phyloP scores from a whole-genome alignment of 2,888 invertebrate genomes.

The Tachina fera region DNA sequence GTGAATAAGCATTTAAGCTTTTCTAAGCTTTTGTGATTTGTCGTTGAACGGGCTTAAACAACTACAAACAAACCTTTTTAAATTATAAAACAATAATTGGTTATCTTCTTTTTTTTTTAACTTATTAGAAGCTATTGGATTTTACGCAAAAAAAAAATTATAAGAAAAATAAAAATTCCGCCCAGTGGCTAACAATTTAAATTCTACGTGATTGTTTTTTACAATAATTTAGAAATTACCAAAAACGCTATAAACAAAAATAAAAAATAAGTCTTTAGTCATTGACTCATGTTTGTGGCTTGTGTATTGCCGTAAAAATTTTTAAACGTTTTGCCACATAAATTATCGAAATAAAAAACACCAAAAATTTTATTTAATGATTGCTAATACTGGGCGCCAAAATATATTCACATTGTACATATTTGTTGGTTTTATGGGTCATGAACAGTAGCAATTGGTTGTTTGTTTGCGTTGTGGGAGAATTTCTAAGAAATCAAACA shows the following conservation, averaged over 20 bases:
- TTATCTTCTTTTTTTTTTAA: no score
- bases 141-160: neutral
- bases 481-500: conserved; percentile 62
- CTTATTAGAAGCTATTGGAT: neutral
- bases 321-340: conserved; percentile 61
- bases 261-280: conserved; percentile 15
- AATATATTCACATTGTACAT: conserved; percentile 13
- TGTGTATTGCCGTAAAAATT: conserved; percentile 36
- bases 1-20: no score
- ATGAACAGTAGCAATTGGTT: conserved; percentile 60
- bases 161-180: neutral
- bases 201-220: conserved; percentile 46
- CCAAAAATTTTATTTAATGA: conserved; percentile 55
- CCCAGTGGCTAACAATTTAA: neutral
- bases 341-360: conserved; percentile 21
- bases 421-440: conserved; percentile 61
- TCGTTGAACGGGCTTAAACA: no score
- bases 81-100: neutral
- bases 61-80: no score
- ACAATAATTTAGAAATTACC: conserved; percentile 38
- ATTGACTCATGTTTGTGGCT: conserved; percentile 55
- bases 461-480: conserved; percentile 50
- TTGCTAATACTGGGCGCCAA: conserved; percentile 62
- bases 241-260: conserved; percentile 20
- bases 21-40: no score